Evolutionary conservation across 1,140 invertebrate genomes (phyloP).

Genomic region (Drosophila kanapiae): DNA sequence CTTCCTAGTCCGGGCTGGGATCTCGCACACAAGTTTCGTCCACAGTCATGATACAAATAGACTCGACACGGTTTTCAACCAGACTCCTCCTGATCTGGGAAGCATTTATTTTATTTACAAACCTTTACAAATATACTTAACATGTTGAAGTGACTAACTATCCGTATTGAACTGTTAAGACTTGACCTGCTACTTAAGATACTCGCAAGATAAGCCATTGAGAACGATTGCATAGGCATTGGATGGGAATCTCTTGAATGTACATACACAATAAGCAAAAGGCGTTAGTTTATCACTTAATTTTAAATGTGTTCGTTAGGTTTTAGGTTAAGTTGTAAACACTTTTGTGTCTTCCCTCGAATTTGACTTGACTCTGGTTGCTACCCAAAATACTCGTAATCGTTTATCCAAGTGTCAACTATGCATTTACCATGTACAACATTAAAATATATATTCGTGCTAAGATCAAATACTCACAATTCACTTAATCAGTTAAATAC

Average conservation of each 20-base stretch:
- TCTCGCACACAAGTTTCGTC: conserved; percentile 48
- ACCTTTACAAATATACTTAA: conserved; percentile 30
- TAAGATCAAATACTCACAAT: conserved; percentile 26
- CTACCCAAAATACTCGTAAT: conserved; percentile 37
- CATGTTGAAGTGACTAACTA: conserved; percentile 30
- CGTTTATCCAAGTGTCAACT: conserved; percentile 14
- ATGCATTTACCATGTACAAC: conserved; percentile 46
- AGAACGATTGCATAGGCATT: conserved; percentile 14
- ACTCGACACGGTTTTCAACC: conserved; percentile 51
- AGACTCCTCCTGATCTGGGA: conserved; percentile 27
- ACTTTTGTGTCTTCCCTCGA: conserved; percentile 59
- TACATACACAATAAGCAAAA: conserved; percentile 24
- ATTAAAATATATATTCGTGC: conserved; percentile 12
- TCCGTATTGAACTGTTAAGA: conserved; percentile 39
- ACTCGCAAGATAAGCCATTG: conserved; percentile 38
- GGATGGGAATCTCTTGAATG: conserved; percentile 23
- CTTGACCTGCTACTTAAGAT: conserved; percentile 56
- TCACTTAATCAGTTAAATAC: background rate
- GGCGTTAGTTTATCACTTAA: conserved; percentile 41
- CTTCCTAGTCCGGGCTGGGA: conserved; percentile 3
- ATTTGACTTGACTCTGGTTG: conserved; percentile 36
- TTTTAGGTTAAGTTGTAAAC: conserved; percentile 44
- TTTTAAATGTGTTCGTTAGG: conserved; percentile 39
- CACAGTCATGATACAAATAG: conserved; percentile 53
- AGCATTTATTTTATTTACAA: conserved; percentile 59